Conservation (phyloP, 2,888 invertebrate genomes). For the Dolomedes plantarius region DNA sequence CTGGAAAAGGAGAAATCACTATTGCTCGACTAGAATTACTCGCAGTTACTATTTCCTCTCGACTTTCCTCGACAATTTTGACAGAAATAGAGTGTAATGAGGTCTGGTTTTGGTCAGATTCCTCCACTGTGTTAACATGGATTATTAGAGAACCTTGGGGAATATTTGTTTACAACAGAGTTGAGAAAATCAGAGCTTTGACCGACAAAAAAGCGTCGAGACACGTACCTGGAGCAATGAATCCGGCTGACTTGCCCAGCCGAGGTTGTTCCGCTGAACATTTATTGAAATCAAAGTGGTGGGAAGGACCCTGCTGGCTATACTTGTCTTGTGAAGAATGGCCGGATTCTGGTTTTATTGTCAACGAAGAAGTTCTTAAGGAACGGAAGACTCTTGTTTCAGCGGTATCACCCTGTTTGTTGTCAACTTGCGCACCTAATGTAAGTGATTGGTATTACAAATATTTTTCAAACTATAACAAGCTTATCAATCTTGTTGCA, state of each 20-base stretch:
- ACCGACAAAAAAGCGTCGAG: not conserved
- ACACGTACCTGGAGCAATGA: not conserved
- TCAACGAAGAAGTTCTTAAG: not conserved
- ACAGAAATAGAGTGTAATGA: not conserved
- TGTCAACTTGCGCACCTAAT: no score
- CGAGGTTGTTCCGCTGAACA: not conserved
- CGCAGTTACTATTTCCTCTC: not conserved
- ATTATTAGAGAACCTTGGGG: not conserved
- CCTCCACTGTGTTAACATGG: not conserved
- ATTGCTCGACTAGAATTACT: not conserved
- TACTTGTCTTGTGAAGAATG: not conserved
- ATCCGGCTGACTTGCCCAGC: not conserved
- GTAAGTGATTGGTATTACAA: no score
- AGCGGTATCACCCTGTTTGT: no score
- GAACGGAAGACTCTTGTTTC: not conserved
- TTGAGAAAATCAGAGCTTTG: not conserved
- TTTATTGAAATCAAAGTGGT: not conserved
- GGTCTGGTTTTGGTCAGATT: not conserved
- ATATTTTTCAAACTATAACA: no score
- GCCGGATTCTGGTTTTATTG: not conserved
- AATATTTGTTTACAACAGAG: conserved; percentile 10
- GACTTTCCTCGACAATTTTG: not conserved
- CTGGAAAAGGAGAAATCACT: not conserved
- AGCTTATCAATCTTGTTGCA: no score
- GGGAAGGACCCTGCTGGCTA: not conserved